A percentile compares a stretch with the other conserved stretches of the same genome.
These are phyloP conservation scores for Anhinga rufa DNA, from an alignment of 2,113 vertebrate genomes.

Conservation along the genomic window DNA sequence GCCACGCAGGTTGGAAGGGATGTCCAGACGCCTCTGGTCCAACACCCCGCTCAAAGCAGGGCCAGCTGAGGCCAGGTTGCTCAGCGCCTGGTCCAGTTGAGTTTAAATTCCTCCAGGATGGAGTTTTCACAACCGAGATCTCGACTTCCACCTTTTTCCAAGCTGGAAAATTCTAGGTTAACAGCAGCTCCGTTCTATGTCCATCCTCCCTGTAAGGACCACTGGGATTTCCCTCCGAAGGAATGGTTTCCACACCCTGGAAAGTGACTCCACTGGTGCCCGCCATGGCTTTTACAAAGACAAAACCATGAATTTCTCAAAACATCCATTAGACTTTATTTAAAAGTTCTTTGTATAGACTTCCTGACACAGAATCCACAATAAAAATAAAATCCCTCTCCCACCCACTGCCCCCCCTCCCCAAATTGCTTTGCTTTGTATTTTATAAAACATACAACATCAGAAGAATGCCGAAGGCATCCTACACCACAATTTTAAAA, in stretches of 20 bases:
- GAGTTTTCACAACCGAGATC: background rate
- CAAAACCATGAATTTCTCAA: background rate
- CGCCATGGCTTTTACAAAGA: background rate
- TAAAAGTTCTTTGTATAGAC: conserved; percentile 79
- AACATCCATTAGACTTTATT: conserved; percentile 78
- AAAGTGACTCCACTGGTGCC: background rate
- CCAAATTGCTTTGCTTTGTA: conserved; percentile 21
- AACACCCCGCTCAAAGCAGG: background rate
- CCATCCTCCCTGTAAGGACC: background rate
- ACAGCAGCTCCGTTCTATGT: background rate
- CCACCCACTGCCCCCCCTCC: background rate
- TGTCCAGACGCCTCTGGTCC: background rate
- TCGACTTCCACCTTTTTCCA: background rate
- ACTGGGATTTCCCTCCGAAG: background rate
- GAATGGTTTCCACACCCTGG: background rate
- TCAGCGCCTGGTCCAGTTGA: background rate
- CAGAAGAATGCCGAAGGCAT: conserved; percentile 62
- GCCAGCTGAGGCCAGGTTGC: background rate
- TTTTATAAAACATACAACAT: conserved; percentile 55
- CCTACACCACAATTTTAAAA: conserved; percentile 40
- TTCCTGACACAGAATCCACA: conserved; percentile 66
- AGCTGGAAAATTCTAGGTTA: background rate
- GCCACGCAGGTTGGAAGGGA: background rate
- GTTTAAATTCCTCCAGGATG: background rate
- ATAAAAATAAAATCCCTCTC: conserved; percentile 69